Conservation (phyloP, 2,113 vertebrate genomes). For the Alethe diademata region DNA sequence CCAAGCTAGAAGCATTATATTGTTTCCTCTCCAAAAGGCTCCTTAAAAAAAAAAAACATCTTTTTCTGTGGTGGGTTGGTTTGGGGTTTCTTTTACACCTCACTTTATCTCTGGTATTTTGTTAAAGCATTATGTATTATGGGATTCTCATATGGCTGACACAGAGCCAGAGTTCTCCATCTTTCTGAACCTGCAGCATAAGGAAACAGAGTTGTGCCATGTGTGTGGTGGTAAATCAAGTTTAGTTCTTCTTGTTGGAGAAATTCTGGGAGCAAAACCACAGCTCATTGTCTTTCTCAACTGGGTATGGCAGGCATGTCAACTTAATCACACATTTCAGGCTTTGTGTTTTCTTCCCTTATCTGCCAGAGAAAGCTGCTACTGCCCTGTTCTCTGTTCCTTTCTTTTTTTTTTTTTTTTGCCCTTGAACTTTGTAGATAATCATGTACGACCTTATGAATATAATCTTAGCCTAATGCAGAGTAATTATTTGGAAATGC, state of each 20-base stretch:
- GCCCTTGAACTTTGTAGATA: slow-evolving; percentile 37
- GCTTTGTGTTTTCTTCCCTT: background rate
- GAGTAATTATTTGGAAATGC: slow-evolving; percentile 50
- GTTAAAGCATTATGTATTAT: background rate
- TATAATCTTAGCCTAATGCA: slow-evolving; percentile 49
- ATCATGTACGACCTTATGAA: slow-evolving; percentile 2
- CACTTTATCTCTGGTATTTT: background rate
- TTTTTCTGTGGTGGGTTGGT: background rate
- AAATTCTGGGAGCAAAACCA: background rate
- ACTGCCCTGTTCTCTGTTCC: background rate
- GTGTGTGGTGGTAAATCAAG: background rate
- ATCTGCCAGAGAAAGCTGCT: background rate
- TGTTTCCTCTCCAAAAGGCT: background rate
- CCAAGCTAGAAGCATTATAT: background rate
- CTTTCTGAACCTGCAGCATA: background rate
- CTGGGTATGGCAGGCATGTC: background rate
- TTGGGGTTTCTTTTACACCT: background rate
- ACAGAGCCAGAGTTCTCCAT: background rate
- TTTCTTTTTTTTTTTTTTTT: background rate
- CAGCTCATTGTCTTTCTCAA: background rate
- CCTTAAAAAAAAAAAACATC: background rate
- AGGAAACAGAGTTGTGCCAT: background rate
- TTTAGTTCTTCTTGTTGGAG: background rate
- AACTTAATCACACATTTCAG: background rate
- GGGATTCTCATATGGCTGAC: background rate